Percentiles rank a stretch among this genome's conserved stretches.
Conservation (phyloP, 2,888 invertebrate species). For the Syritta pipiens region DNA sequence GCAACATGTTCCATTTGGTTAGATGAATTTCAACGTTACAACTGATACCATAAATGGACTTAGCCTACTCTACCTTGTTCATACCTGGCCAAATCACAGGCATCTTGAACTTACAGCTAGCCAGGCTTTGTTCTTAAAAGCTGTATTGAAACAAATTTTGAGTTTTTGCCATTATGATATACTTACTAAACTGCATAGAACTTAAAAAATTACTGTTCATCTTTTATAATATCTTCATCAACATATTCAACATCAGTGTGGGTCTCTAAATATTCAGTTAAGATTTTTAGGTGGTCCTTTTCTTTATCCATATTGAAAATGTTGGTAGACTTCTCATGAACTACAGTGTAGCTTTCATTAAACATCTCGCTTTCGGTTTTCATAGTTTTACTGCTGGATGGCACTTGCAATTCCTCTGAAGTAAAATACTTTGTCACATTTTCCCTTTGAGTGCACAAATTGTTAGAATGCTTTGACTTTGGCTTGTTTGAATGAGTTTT, state of each 20-base stretch:
- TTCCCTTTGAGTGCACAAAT: background rate
- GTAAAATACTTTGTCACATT: background rate
- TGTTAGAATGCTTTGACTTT: slow-evolving; percentile 70
- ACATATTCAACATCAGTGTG: slow-evolving; percentile 82
- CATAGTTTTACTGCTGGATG: background rate
- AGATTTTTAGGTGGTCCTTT: slow-evolving; percentile 80
- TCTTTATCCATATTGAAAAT: slow-evolving; percentile 80
- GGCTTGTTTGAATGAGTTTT: slow-evolving; percentile 74
- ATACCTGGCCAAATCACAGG: too few relatives aligned
- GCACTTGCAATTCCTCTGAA: background rate
- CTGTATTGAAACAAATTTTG: too few relatives aligned
- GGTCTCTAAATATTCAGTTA: slow-evolving; percentile 78
- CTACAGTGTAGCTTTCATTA: slow-evolving; percentile 79
- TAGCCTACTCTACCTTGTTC: too few relatives aligned
- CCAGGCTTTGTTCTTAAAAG: too few relatives aligned
- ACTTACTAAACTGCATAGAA: slow-evolving; percentile 20
- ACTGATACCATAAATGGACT: too few relatives aligned
- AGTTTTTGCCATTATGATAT: background rate
- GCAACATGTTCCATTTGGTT: too few relatives aligned
- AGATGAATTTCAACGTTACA: too few relatives aligned
- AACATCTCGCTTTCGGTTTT: slow-evolving; percentile 74
- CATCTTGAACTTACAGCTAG: too few relatives aligned
- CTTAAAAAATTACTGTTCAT: slow-evolving; percentile 19
- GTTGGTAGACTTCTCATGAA: slow-evolving; percentile 79
- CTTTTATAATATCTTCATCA: slow-evolving; percentile 75